Base-by-base conservation (phyloP, 1,140 invertebrate species). In the Megalonaias nervosa region DNA sequence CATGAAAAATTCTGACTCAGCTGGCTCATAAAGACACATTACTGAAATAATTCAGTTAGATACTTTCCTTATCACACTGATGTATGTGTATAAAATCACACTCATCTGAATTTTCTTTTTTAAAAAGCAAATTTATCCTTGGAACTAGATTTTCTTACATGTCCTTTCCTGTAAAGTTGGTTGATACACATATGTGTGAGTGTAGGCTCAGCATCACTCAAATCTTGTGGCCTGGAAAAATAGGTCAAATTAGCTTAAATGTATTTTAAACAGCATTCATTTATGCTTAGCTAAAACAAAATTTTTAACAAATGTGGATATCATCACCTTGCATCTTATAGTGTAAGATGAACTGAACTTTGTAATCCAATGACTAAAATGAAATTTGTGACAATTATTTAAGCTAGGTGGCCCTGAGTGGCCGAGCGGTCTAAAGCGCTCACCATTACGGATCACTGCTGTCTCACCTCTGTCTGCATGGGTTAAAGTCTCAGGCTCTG, bases 141-240 rank as follows among this genome's bases (percentile, higher is more conserved):
- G 3, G 12, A 17, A 23, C n/a, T 12, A 31, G 14, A 3, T 16
- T 57, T 62, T 82, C 86, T 87, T 84, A 91, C 89, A 82, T 86
- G 82, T 60, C 87, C 86, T 78, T 84, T 79, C 81, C 83, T 82
- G 64, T 85, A 84, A 17, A 91, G 92, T 81, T 95, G 93, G 77
- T 94, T 95, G 23, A 98, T 92, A 62, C 96, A 95, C 97, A 98
- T 98, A 89, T 99, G 97, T 14, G 97, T 98, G 77, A 95, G 93
- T 0, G 97, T 98, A 70, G 97, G 97, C 89, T 97, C 95, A 31
- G 97, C 96, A 86, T 94, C 93, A 77, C 94, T 95, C 67, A 98
- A 92, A 92, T 98, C 96, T 89, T 96, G 95, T 86, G 94, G 93
- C 71, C 94, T 95, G 85, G 62, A 81, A 85, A 74, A 83, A 69